Evolutionary conservation across 1,140 invertebrate genomes (phyloP), one percentile per base, ranked within the genome.

Genomic region (Ceratosolen solmsi): DNA sequence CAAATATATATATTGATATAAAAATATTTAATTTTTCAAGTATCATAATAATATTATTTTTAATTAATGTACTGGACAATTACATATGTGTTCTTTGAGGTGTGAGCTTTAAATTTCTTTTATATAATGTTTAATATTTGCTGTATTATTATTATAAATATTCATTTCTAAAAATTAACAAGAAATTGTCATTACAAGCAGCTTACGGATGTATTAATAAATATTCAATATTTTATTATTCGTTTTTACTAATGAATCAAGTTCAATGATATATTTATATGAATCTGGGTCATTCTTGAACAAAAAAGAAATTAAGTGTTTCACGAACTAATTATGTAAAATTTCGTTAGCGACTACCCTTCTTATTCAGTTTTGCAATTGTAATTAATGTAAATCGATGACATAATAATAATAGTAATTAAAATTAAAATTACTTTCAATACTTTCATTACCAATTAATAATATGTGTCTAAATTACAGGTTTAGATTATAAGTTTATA

Each of bases 241-340:
- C 51, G 15, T 38, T 58, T 38, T 60, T 60, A 74, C 2, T 49
- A 56, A 56, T 56, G 30, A 56, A 56, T 4, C 7, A 56, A 56
- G 5, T 38, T 22, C 17, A 8, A 51, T 74, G 20, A 56, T 74
- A 17, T 56, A 74, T 74, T 74, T 58, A 41, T 75, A 7, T 33
- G 38, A 56, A 74, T 74, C 30, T 74, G 8, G 72, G 54, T 56
- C 72, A 75, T 60, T 17, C 11, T 41, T 0, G 1, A 41, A 20
- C 9, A 60, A 60, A 75, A 38, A 25, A n/a, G 22, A 75, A 75
- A 75, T 75, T 60, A 60, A 60, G 60, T 75, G 20, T 75, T 38
- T 33, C 13, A 56, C 38, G 22, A 75, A 38, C 36, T 25, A 41
- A 58, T 58, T 60, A 74, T 56, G 22, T 17, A 58, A 75, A 56